phyloP scores from a whole-genome alignment of 2,888 invertebrate species.

The Leuctra nigra region DNA sequence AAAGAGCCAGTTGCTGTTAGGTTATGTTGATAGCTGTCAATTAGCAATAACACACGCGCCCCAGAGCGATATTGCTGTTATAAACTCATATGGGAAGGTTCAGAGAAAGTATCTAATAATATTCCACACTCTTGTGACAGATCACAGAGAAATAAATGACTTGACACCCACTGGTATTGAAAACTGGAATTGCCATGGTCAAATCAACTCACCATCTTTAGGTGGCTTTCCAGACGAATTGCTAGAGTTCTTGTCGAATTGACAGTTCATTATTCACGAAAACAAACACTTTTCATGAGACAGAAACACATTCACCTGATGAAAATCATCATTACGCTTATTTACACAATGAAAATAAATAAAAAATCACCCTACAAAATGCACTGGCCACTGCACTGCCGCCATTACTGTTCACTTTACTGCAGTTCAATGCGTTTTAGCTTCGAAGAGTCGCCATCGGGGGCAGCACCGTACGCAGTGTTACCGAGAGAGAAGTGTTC shows the following conservation, averaged over 20 bases:
- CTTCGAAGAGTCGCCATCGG: too few species aligned
- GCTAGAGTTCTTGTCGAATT: slow-evolving; percentile 35
- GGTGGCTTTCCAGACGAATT: slow-evolving; percentile 33
- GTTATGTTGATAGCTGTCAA: too few species aligned
- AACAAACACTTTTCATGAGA: slow-evolving; percentile 38
- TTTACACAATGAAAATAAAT: slow-evolving; percentile 17
- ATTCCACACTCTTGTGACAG: too few species aligned
- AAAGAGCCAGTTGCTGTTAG: too few species aligned
- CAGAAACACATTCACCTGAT: slow-evolving; percentile 53
- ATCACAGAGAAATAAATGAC: too few species aligned
- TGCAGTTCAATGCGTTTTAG: too few species aligned
- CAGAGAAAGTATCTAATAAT: too few species aligned
- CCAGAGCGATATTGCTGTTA: too few species aligned
- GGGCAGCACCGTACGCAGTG: too few species aligned
- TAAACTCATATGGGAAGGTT: too few species aligned
- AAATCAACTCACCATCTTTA: slow-evolving; percentile 34
- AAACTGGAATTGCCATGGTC: neutral
- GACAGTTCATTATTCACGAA: slow-evolving; percentile 33
- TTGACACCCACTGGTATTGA: neutral
- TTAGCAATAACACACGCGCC: too few species aligned
- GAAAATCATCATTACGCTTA: slow-evolving; percentile 44
- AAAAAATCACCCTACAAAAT: slow-evolving; percentile 2
- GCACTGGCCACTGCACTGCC: neutral
- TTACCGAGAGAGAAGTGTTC: too few species aligned
- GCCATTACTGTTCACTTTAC: neutral